phyloP scores from a whole-genome alignment of 2,797 vertebrate species.

The Brachymystax lenok region DNA sequence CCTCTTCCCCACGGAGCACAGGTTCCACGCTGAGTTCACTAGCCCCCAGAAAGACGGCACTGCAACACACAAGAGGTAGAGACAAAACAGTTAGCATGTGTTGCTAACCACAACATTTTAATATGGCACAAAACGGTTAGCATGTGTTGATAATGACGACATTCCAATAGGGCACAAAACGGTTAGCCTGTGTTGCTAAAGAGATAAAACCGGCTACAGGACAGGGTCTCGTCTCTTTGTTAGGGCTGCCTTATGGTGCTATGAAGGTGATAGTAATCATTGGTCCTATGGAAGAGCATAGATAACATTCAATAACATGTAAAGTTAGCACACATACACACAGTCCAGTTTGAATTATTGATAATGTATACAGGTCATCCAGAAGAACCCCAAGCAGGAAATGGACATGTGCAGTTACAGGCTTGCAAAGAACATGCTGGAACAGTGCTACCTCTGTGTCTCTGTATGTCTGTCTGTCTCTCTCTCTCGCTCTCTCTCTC shows the following conservation, averaged over 20 bases:
- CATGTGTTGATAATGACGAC: fast-evolving
- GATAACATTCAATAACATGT: too few species aligned
- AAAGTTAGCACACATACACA: background rate
- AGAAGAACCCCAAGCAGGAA: conserved; percentile 17
- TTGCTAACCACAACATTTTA: background rate
- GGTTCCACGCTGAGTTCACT: conserved; percentile 99
- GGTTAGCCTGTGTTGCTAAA: conserved; percentile 6
- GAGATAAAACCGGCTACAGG: background rate
- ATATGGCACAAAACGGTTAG: too few species aligned
- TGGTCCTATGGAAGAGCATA: too few species aligned
- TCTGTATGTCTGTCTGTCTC: background rate
- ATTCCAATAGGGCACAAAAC: background rate
- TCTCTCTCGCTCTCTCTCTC: too few species aligned
- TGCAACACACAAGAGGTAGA: conserved; percentile 61
- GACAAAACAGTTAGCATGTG: background rate
- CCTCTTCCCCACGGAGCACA: conserved; percentile 96
- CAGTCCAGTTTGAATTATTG: background rate
- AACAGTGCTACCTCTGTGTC: conserved; percentile 37
- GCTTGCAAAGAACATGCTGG: conserved; percentile 16
- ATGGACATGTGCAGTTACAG: conserved; percentile 6
- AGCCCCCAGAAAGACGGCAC: conserved; percentile 99
- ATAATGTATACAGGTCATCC: background rate
- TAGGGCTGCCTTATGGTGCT: too few species aligned
- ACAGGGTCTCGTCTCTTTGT: too few species aligned
- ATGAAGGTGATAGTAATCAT: too few species aligned